Percentiles rank a stretch among this genome's conserved stretches.
These are phyloP conservation scores for Scolopax mira DNA, from an alignment of 2,113 vertebrate species.

Conservation along the genomic window DNA sequence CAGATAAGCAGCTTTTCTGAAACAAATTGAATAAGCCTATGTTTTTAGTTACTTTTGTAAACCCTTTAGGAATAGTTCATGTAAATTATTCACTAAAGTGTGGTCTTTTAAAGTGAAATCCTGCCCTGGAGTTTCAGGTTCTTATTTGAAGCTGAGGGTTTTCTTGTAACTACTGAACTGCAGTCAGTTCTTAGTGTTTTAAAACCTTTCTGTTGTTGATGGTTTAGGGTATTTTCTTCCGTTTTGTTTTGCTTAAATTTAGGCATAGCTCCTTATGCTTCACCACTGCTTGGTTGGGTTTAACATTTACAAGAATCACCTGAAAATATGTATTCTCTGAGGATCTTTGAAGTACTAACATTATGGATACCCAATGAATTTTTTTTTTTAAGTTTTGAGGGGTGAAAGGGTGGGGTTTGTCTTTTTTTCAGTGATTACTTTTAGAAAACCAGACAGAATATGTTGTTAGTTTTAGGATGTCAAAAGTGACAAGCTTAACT, in stretches of 20 bases:
- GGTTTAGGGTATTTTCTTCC: background rate
- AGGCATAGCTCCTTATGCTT: background rate
- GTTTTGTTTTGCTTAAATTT: background rate
- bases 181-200: background rate
- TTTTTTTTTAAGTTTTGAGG: background rate
- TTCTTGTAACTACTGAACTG: background rate
- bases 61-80: background rate
- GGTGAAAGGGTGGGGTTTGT: fast-evolving
- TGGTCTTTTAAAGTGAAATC: background rate
- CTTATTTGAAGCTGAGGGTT: background rate
- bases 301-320: background rate
- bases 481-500: background rate
- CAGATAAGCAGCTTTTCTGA: background rate
- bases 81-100: background rate
- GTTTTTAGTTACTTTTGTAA: background rate
- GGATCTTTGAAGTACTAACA: background rate
- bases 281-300: background rate
- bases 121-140: background rate
- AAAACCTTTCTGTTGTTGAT: background rate
- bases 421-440: background rate
- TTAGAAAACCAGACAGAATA: background rate
- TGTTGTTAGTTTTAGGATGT: background rate
- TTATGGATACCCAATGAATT: background rate
- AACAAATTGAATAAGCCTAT: background rate
- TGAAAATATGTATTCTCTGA: background rate